These are phyloP conservation scores for Atlantisia rogersi DNA, from an alignment of 2,113 vertebrate genomes.

Conservation along the genomic window DNA sequence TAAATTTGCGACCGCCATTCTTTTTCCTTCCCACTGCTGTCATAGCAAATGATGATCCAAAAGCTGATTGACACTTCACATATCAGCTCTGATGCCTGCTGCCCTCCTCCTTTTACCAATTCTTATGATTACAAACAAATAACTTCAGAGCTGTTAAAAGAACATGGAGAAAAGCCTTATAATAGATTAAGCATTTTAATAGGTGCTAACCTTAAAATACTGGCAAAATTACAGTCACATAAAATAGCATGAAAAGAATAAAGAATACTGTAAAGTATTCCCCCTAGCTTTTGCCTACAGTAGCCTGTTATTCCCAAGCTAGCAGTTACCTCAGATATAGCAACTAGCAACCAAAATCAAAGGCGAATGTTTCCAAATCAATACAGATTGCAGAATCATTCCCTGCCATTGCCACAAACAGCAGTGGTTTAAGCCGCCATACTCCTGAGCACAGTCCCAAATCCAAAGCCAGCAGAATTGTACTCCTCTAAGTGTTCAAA, in stretches of 20 bases:
- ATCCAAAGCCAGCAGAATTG: background rate
- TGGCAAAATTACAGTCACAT: background rate
- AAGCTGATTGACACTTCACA: constrained; percentile 21
- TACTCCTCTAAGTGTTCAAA: background rate
- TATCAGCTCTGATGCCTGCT: background rate
- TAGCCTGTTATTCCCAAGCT: background rate
- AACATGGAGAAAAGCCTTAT: background rate
- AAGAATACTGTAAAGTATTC: background rate
- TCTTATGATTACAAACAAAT: background rate
- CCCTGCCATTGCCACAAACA: background rate
- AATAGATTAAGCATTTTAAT: background rate
- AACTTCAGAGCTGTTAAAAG: background rate
- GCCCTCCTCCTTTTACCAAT: background rate
- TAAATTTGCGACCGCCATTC: constrained; percentile 4
- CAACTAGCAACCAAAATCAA: background rate
- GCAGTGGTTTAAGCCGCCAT: background rate
- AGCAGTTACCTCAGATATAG: background rate
- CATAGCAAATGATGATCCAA: constrained; percentile 44
- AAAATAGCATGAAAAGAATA: background rate
- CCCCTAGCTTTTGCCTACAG: background rate
- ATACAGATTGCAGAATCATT: background rate
- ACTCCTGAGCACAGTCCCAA: background rate
- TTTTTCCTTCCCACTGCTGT: constrained; percentile 41
- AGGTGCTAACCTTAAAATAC: background rate
- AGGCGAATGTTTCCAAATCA: background rate